Percentiles rank a stretch among this genome's conserved stretches.
These are phyloP conservation scores for Dasypus novemcinctus DNA, from an alignment of 2,113 vertebrate species.

Conservation along the genomic window DNA sequence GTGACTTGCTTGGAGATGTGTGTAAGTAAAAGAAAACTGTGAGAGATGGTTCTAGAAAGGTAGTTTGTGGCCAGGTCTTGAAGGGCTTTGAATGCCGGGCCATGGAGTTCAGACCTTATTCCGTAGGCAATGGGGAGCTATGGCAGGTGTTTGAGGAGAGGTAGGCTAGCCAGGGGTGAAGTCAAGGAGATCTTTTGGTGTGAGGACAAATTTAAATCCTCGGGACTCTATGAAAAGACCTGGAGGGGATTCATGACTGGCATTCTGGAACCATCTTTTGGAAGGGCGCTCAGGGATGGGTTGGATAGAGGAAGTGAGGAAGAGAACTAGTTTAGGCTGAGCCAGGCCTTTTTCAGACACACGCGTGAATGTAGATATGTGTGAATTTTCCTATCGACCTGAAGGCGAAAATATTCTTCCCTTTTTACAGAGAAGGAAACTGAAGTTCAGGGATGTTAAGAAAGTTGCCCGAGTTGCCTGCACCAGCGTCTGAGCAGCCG, in stretches of 20 bases:
- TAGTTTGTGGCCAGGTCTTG: background rate
- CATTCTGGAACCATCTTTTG: background rate
- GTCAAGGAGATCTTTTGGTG: background rate
- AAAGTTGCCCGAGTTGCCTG: background rate
- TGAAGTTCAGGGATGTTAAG: background rate
- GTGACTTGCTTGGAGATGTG: background rate
- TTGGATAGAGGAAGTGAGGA: background rate
- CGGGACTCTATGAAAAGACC: background rate
- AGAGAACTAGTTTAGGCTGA: background rate
- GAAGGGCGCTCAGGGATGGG: background rate
- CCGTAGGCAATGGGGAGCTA: background rate
- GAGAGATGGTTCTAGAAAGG: background rate
- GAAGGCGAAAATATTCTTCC: background rate
- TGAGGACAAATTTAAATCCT: background rate
- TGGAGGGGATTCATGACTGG: background rate
- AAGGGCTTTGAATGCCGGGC: background rate
- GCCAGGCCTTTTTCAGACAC: background rate
- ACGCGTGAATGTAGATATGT: background rate
- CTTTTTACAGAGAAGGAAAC: background rate
- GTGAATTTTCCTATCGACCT: background rate
- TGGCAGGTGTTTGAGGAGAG: background rate
- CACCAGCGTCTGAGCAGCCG: background rate
- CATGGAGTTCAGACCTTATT: background rate
- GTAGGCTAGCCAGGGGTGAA: background rate
- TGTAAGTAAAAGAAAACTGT: background rate